Percentiles rank a stretch among this genome's conserved stretches.
phyloP scores from a whole-genome alignment of 2,113 vertebrate genomes.

The Pipa parva region DNA sequence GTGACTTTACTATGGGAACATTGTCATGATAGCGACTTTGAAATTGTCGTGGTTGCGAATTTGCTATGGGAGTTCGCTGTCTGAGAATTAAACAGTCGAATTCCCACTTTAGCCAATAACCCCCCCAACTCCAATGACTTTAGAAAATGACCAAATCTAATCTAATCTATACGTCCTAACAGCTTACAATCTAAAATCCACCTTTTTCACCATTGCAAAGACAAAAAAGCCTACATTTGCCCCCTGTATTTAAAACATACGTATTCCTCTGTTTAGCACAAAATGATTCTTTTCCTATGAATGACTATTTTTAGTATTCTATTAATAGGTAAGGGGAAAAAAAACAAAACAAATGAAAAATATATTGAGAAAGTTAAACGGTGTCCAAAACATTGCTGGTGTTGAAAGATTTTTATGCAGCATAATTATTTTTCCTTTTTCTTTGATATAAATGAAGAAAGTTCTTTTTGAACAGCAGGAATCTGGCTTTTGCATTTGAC shows the following conservation, averaged over 20 bases:
- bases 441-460: conserved; percentile 40
- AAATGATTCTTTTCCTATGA: not conserved
- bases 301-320: conserved; percentile 12
- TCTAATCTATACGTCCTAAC: too few relatives aligned
- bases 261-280: not conserved
- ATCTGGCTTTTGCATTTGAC: conserved; percentile 16
- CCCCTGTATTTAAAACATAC: too few relatives aligned
- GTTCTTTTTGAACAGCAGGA: conserved; percentile 28
- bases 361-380: conserved; percentile 22
- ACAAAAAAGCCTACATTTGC: not conserved
- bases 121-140: too few relatives aligned
- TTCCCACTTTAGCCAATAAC: too few relatives aligned
- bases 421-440: conserved; percentile 30
- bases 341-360: not conserved
- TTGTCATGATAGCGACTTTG: too few relatives aligned
- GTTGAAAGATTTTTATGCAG: not conserved
- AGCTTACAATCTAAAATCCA: not conserved
- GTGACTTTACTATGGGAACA: too few relatives aligned
- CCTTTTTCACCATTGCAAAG: too few relatives aligned
- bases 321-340: not conserved
- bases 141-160: too few relatives aligned
- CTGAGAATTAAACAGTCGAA: too few relatives aligned
- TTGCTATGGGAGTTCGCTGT: too few relatives aligned
- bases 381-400: conserved; percentile 8
- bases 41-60: too few relatives aligned